Conservation (phyloP, 92 coral and sea anemone genomes). For the Siderastrea radians region DNA sequence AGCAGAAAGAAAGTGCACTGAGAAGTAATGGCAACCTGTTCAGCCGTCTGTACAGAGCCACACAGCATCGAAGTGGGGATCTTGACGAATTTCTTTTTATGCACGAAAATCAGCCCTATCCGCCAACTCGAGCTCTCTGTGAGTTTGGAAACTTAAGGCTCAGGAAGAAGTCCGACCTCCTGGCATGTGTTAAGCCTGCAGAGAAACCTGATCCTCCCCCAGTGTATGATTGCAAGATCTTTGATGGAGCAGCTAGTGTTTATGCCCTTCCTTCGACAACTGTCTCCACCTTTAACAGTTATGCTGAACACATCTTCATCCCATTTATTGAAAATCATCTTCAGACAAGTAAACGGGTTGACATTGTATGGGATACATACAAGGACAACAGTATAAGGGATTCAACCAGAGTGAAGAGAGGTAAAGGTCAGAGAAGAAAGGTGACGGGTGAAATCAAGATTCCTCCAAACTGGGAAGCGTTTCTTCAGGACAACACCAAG, state of each 20-base stretch:
- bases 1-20: constrained; percentile 40
- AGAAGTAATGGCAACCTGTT: constrained; percentile 53
- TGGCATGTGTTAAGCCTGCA: constrained; percentile 43
- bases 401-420: constrained; percentile 51
- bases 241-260: constrained; percentile 51
- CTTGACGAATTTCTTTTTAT: constrained; percentile 16
- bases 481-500: constrained; percentile 48
- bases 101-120: constrained; percentile 36
- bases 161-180: constrained; percentile 60
- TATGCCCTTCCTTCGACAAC: constrained; percentile 42
- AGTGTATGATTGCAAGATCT: constrained; percentile 45
- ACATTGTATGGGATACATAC: constrained; percentile 54
- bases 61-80: constrained; percentile 36
- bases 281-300: constrained; percentile 42
- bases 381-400: constrained; percentile 45
- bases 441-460: constrained; percentile 60
- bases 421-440: constrained; percentile 54
- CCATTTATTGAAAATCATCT: constrained; percentile 42
- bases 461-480: constrained; percentile 64
- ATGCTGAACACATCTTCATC: constrained; percentile 54
- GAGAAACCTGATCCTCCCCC: constrained; percentile 29
- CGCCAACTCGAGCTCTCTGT: constrained; percentile 2
- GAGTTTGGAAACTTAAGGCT: constrained; percentile 37
- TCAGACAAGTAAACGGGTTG: constrained; percentile 24
- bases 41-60: constrained; percentile 53